A percentile compares a stretch with the other conserved stretches of the same genome.
Evolutionary conservation across 1,140 invertebrate genomes (phyloP).

Genomic region (Camponotus pennsylvanicus): DNA sequence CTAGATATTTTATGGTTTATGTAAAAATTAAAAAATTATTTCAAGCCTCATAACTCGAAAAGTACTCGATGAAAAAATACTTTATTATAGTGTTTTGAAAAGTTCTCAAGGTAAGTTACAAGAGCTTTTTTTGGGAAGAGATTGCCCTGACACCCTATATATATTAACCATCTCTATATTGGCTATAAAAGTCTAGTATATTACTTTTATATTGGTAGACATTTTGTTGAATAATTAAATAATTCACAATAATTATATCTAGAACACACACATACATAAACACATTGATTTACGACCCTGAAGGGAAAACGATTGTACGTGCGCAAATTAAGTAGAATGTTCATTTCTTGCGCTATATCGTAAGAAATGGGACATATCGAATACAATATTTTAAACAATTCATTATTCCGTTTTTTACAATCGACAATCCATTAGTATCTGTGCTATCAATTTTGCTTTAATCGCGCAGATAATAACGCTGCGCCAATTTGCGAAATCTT

Average conservation of each 20-base stretch:
- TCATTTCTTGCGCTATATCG: background rate
- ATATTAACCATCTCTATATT: too few relatives aligned
- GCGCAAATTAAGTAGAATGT: constrained; percentile 23
- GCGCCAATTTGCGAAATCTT: background rate
- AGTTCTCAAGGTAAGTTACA: too few relatives aligned
- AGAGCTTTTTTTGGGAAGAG: too few relatives aligned
- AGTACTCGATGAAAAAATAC: too few relatives aligned
- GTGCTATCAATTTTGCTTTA: background rate
- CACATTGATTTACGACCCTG: background rate
- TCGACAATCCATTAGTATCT: background rate
- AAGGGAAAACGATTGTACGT: background rate
- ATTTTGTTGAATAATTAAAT: constrained; percentile 31
- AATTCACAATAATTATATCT: constrained; percentile 28
- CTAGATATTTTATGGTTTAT: too few relatives aligned
- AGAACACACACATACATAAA: background rate
- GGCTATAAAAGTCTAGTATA: background rate
- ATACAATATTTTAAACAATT: too few relatives aligned
- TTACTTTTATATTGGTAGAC: background rate
- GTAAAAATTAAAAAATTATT: too few relatives aligned
- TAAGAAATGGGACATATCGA: background rate
- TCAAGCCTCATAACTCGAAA: too few relatives aligned
- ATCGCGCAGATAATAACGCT: background rate
- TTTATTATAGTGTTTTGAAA: too few relatives aligned
- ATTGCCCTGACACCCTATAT: too few relatives aligned
- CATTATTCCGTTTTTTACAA: background rate